Conservation (phyloP, 2,888 invertebrate species). For the Pocota personata region DNA sequence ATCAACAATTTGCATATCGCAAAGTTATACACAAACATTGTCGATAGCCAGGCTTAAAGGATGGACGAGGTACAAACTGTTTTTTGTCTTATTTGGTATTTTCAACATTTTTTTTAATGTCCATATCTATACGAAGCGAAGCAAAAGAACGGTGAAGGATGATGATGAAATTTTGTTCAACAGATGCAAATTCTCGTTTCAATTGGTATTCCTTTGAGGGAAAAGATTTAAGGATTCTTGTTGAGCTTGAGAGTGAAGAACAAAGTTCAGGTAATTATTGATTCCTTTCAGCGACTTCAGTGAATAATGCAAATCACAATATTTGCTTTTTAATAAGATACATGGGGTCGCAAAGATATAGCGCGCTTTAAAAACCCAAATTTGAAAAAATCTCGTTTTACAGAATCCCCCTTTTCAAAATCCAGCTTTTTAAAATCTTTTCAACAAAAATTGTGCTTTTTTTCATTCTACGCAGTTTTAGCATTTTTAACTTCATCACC, state of each 20-base stretch:
- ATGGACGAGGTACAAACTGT: slow-evolving; percentile 21
- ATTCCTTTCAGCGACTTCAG: neutral
- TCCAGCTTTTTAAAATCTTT: no score
- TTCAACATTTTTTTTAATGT: neutral
- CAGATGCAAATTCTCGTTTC: slow-evolving; percentile 47
- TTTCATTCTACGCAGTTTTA: no score
- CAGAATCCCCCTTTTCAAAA: no score
- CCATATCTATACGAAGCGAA: neutral
- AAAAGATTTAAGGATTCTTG: slow-evolving; percentile 8
- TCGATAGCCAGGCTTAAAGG: slow-evolving; percentile 50
- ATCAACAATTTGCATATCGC: slow-evolving; percentile 70
- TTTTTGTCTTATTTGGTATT: neutral
- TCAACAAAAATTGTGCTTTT: no score
- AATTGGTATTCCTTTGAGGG: slow-evolving; percentile 42
- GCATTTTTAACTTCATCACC: no score
- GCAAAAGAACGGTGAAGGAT: neutral
- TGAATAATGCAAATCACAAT: slow-evolving; percentile 5
- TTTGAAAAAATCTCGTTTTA: no score
- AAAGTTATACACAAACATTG: slow-evolving; percentile 58
- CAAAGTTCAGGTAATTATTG: slow-evolving; percentile 45
- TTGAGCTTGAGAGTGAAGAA: neutral
- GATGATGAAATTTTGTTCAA: slow-evolving; percentile 25
- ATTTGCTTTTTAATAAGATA: neutral
- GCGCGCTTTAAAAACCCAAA: no score
- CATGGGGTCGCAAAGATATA: no score